Base-by-base conservation (phyloP, 2,113 vertebrate genomes). In the Hemichromis elongatus region DNA sequence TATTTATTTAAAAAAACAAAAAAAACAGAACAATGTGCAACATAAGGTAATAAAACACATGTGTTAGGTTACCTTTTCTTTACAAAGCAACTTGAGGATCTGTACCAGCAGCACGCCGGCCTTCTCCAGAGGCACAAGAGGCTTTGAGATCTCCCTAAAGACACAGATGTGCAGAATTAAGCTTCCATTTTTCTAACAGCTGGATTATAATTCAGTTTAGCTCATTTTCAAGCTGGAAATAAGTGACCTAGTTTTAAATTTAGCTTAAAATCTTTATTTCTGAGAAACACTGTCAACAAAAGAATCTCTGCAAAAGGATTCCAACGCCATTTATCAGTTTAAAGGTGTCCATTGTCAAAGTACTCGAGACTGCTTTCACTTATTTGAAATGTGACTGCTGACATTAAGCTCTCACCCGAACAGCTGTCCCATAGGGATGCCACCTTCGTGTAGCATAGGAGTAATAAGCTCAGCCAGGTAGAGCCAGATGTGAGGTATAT, bases 401-500 rank as follows among this genome's bases (percentile, higher is more conserved):
- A 47, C 2, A 92, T 50, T 28, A 3, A 28, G 30, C n/a, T 9
- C 86, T 94, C 89, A 99, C 98, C 97, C 97, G 94, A 99, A 99
- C 24, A 99, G 96, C 78, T 96, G 96, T 81, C 96, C 97, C 97
- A 99, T 98, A 54, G 97, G 95, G 80, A 99, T 97, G 79, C 98
- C 98, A 57, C 97, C 98, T 52, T 99, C 98, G 50, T 96, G 96
- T 70, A 99, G 94, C 92, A 99, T 96, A 24, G 98, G 98, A 2
- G 96, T 96, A 85, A 98, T 97, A 55, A 99, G 95, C 93, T 99
- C 98, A 1, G 97, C 98, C 92, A 99, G 87, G 95, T 99, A 99
- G 55, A 98, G 96, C 98, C 98, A 99, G 90, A 99, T 98, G 40
- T 99, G 98, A 1, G 98, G 98, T 91, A 99, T 98, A 83, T 99